Base-by-base conservation (phyloP, 2,888 invertebrate species). In the Automeris io region DNA sequence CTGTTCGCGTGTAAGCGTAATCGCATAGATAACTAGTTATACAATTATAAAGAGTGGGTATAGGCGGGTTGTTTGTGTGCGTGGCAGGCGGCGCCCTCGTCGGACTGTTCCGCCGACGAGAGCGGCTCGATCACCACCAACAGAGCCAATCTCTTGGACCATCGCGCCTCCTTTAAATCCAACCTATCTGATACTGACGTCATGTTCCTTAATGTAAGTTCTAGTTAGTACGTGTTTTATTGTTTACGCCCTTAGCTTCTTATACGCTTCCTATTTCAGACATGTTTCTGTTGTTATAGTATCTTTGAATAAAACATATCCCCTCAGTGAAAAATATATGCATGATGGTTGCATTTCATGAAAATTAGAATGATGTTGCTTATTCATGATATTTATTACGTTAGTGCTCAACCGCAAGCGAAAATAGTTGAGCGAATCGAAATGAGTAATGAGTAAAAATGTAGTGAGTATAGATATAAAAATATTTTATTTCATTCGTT, bases 181-280 rank as follows among this genome's bases (percentile, higher is more conserved):
- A 95, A 96, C 57, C 94, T 96, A 65, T 97, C 97, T 59, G 97
- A 97, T 82, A 96, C 96, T 68, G 97, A 97, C 88, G 93, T 95
- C 71, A 94, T 95, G 85, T 91, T 93, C 73, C 91, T 93, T 79
- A 93, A 94, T 89, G 95, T 95, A 91, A 92, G 92, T 90, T 82
- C 57, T 74, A 70, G 70, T 67, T 74, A 70, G 70, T 67, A 59
- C 56, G 50, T 66, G 61, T 62, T n/a, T n/a, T 56, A 66, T 60
- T 55, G 56, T 51, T 50, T 49, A 47, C 40, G 46, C 50, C 44
- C 41, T 45, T 59, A 45, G 57, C 51, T 57, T 55, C 42, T 49
- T 55, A 47, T 43, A 43, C 42, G 62, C 65, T 61, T 63, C 22
- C 23, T 54, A 51, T 43, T 53, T 40, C 35, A 45, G 63, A 56